Evolutionary conservation across 2,113 vertebrate species (phyloP).

Genomic region (Saguinus midas): DNA sequence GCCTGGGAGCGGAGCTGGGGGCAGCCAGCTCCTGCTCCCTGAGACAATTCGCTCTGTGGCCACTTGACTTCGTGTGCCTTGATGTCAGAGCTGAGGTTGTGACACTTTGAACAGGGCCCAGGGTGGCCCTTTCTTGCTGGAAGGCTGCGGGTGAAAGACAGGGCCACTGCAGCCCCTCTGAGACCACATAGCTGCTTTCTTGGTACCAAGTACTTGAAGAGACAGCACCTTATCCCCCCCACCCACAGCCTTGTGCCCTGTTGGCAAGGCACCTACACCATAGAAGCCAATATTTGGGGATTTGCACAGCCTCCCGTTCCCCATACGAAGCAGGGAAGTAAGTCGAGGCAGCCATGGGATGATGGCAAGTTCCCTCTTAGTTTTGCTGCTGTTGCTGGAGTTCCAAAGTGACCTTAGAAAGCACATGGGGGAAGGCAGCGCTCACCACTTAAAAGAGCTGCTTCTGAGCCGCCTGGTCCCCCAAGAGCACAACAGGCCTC

Average conservation of each 20-base stretch:
- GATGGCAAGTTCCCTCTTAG: not conserved
- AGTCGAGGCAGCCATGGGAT: constrained; percentile 17
- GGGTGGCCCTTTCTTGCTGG: constrained; percentile 82
- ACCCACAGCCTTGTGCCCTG: constrained; percentile 77
- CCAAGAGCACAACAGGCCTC: constrained; percentile 49
- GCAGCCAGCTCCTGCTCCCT: constrained; percentile 87
- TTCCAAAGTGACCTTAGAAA: not conserved
- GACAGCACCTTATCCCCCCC: constrained; percentile 79
- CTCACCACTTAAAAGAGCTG: constrained; percentile 35
- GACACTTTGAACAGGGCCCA: constrained; percentile 84
- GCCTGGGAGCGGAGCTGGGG: not conserved
- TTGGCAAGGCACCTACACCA: constrained; percentile 80
- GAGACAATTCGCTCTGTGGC: constrained; percentile 90
- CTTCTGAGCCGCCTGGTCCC: constrained; percentile 61
- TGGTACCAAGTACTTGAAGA: constrained; percentile 91
- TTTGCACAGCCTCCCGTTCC: constrained; percentile 75
- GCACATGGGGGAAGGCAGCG: not conserved
- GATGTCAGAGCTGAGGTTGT: constrained; percentile 85
- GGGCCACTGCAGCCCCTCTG: constrained; percentile 84
- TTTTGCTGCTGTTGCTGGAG: not conserved
- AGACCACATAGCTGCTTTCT: constrained; percentile 87
- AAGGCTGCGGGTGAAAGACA: constrained; percentile 81
- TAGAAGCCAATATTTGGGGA: constrained; percentile 72
- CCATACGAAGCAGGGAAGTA: constrained; percentile 73
- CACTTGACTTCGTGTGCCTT: constrained; percentile 87